Evolutionary conservation across 2,113 vertebrate genomes (phyloP).

Genomic region (Zosterops hypoxanthus): DNA sequence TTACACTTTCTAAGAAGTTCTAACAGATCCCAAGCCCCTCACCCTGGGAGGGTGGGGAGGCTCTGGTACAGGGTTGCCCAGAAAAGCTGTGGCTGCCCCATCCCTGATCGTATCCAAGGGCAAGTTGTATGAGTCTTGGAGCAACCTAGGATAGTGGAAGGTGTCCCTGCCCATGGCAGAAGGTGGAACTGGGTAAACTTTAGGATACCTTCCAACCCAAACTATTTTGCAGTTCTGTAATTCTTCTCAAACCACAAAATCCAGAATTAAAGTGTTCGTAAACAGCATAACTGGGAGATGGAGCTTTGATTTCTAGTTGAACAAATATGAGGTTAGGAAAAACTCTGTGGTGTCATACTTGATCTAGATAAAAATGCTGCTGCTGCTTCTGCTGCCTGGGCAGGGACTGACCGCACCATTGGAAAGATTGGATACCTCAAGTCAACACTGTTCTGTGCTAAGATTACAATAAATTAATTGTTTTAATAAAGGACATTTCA

Average conservation of each 20-base stretch:
- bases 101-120: not conserved
- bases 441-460: rapidly evolving
- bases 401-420: rapidly evolving
- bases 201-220: not conserved
- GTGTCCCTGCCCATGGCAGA: rapidly evolving
- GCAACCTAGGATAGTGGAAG: rapidly evolving
- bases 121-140: rapidly evolving
- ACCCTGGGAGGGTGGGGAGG: rapidly evolving
- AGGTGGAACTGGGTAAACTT: rapidly evolving
- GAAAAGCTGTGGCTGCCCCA: not conserved
- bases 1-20: not conserved
- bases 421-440: too few relatives aligned
- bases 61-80: rapidly evolving
- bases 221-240: not conserved
- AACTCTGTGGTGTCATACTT: rapidly evolving
- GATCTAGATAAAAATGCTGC: not conserved
- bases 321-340: not conserved
- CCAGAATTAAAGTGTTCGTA: not conserved
- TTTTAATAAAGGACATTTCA: not conserved
- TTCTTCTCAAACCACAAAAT: not conserved
- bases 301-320: too few relatives aligned
- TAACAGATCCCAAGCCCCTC: not conserved
- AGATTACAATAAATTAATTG: rapidly evolving
- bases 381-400: not conserved
- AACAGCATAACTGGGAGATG: rapidly evolving